phyloP scores from a whole-genome alignment of 2,797 vertebrate genomes.

The Prunella strophiata region DNA sequence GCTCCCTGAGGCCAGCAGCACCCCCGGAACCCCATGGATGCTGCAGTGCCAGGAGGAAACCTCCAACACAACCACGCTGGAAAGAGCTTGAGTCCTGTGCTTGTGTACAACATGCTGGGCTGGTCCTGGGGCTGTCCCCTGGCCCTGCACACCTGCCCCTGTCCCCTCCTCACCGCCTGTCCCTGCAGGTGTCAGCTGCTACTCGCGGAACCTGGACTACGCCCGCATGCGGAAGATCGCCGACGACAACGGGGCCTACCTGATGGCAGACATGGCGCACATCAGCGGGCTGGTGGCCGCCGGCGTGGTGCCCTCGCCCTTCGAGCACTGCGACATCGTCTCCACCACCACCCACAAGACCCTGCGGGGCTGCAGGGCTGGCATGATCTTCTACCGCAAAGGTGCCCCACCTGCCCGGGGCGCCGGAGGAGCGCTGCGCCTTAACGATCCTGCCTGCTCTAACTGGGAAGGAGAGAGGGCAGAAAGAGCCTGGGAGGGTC shows the following conservation, averaged over 20 bases:
- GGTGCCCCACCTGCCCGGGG: conserved; percentile 69
- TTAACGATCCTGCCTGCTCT: neutral
- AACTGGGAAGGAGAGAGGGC: neutral
- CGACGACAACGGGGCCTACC: conserved; percentile 84
- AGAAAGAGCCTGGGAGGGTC: neutral
- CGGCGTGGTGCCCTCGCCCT: conserved; percentile 90
- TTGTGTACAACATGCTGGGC: neutral
- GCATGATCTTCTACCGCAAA: conserved; percentile 94
- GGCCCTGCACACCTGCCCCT: neutral
- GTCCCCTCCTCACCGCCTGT: neutral
- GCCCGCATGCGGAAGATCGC: conserved; percentile 87
- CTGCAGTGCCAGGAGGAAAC: neutral
- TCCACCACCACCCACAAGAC: conserved; percentile 98
- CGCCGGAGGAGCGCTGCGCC: accelerated
- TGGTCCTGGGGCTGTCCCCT: neutral
- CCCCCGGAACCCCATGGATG: accelerated
- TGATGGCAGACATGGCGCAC: conserved; percentile 97
- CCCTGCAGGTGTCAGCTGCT: conserved; percentile 89
- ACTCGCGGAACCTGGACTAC: conserved; percentile 95
- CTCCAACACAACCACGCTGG: neutral
- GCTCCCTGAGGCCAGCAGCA: neutral
- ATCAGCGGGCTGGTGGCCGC: conserved; percentile 95
- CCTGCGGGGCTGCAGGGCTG: conserved; percentile 92
- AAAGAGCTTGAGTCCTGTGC: neutral
- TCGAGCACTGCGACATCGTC: conserved; percentile 90